Percentiles rank a stretch among this genome's conserved stretches.
These are phyloP conservation scores for Acanthosepion pharaonis DNA, from an alignment of 2,888 invertebrate genomes.

Conservation along the genomic window DNA sequence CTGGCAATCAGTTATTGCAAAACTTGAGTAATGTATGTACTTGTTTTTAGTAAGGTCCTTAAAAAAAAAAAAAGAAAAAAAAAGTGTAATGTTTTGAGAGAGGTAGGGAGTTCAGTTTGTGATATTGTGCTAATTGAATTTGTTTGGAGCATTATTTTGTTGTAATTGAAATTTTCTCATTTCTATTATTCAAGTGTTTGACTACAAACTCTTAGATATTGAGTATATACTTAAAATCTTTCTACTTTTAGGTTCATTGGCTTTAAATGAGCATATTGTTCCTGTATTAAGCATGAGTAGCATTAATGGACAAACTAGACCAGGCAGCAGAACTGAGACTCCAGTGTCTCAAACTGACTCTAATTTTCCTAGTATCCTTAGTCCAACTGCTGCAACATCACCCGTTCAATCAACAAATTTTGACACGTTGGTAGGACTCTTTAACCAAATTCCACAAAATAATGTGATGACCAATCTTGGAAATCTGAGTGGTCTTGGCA, in stretches of 20 bases:
- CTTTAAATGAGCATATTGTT: constrained; percentile 70
- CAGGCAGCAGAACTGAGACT: constrained; percentile 58
- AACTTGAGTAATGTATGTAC: too few relatives aligned
- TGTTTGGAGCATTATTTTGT: too few relatives aligned
- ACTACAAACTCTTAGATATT: too few relatives aligned
- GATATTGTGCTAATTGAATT: too few relatives aligned
- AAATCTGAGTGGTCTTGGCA: constrained; percentile 52
- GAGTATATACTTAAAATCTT: background rate
- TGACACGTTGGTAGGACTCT: constrained; percentile 62
- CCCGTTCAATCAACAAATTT: constrained; percentile 62
- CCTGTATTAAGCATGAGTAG: constrained; percentile 66
- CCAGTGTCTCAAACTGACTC: constrained; percentile 59
- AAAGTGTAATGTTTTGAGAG: too few relatives aligned
- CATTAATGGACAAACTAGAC: constrained; percentile 50
- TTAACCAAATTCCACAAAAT: constrained; percentile 56
- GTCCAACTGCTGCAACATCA: constrained; percentile 52
- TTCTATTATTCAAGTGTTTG: too few relatives aligned
- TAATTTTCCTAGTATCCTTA: constrained; percentile 50
- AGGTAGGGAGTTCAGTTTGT: too few relatives aligned
- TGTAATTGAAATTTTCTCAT: too few relatives aligned
- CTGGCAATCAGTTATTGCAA: too few relatives aligned
- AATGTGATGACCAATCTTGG: constrained; percentile 50
- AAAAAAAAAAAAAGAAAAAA: too few relatives aligned
- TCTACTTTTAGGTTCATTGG: constrained; percentile 63
- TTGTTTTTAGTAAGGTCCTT: too few relatives aligned